Evolutionary conservation across 2,888 invertebrate genomes (phyloP), one percentile per base, ranked within the genome.

Genomic region (Hyalella azteca): DNA sequence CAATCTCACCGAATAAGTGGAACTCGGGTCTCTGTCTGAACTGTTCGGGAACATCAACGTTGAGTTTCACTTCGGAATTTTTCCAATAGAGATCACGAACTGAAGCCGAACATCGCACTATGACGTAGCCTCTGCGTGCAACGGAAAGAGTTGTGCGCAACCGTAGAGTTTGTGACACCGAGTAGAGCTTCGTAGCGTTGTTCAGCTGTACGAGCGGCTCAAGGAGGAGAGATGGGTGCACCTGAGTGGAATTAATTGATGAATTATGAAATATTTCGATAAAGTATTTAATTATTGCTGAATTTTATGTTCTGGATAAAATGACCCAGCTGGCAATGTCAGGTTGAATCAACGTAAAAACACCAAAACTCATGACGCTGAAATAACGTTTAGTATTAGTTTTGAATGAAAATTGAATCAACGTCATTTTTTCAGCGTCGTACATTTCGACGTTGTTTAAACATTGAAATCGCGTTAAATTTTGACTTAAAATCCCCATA

Each of bases 1-100:
- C n/a, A 7, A 36, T n/a, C 75, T 75, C n/a, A 75, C 75, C 75
- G n/a, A 75, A 75, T 11, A 75, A 41, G n/a, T 19, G 75, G 26
- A 45, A 75, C 41, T 45, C 75, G 0, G 75, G 75, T n/a, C 29
- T 45, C n/a, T 45, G 40, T 45, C 75, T 75, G 41, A 75, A 39
- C n/a, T 45, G 26, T 19, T 45, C 75, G 0, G 75, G 75, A 19
- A 75, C 75, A 19, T 75, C 75, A 2, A 75, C 75, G 15, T 75
- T 22, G 26, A 75, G 41, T n/a, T 45, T n/a, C 45, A 75, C 75
- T 45, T 75, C 75, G 26, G 75, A 41, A 29, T 75, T 41, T 22
- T 45, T 75, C 0, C 15, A 45, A 45, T 75, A 75, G 29, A 75
- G 26, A 45, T 75, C 75, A 5, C 15, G 75, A 5, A 75, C 41